A percentile compares a stretch with the other conserved stretches of the same genome.
Evolutionary conservation across 2,113 vertebrate species (phyloP).

Genomic region (Reinhardtius hippoglossoides): DNA sequence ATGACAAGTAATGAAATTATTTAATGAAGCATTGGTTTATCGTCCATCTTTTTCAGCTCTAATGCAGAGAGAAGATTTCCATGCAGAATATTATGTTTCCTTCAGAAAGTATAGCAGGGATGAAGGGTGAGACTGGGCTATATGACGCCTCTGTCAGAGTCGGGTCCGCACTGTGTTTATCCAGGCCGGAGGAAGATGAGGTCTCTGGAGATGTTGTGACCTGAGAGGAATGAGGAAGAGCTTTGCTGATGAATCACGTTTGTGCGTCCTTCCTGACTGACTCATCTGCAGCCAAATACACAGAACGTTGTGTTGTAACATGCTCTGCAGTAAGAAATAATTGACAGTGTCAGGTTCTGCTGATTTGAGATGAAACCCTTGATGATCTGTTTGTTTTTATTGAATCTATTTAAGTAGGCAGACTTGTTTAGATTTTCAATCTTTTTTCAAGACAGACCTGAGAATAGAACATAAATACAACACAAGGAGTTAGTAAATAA

Average conservation of each 20-base stretch:
- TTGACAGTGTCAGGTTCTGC: too few relatives aligned
- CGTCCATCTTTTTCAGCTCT: too few relatives aligned
- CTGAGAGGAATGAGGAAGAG: neutral
- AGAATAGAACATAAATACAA: too few relatives aligned
- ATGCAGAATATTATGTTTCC: too few relatives aligned
- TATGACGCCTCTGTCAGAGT: neutral
- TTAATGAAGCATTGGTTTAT: neutral
- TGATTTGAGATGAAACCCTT: neutral
- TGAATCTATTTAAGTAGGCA: neutral
- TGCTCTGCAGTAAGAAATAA: neutral
- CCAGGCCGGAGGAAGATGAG: slow-evolving; percentile 9
- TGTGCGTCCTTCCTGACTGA: slow-evolving; percentile 9
- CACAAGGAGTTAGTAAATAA: too few relatives aligned
- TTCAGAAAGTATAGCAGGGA: neutral
- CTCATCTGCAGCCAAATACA: neutral
- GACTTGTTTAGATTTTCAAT: too few relatives aligned
- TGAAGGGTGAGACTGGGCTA: neutral
- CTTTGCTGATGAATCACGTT: slow-evolving; percentile 3
- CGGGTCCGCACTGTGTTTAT: neutral
- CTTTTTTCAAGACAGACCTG: too few relatives aligned
- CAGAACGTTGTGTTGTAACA: neutral
- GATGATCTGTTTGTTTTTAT: neutral
- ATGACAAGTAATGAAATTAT: neutral
- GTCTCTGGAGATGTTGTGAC: neutral
- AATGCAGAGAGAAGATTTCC: too few relatives aligned